Conservation (phyloP, 1,140 invertebrate species). For the Diorhabda sublineata region DNA sequence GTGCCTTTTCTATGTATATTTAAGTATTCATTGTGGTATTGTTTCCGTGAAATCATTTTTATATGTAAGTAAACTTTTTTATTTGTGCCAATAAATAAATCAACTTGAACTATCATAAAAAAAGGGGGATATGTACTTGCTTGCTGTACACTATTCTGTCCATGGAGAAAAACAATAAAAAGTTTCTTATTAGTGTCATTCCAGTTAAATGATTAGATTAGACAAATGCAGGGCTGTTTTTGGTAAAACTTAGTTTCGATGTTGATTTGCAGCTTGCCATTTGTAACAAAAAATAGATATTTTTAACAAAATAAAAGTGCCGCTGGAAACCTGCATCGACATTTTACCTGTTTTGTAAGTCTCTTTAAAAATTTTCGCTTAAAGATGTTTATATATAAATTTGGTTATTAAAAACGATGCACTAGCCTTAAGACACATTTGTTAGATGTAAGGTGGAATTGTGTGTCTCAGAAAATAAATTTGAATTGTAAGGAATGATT, state of each 20-base stretch:
- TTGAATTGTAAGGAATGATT: too few species aligned
- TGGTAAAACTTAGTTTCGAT: slow-evolving; percentile 19
- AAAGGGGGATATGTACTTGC: slow-evolving; percentile 20
- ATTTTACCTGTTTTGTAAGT: slow-evolving; percentile 27
- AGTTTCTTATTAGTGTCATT: slow-evolving; percentile 43
- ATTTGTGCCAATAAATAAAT: slow-evolving; percentile 34
- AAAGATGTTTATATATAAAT: slow-evolving; percentile 26
- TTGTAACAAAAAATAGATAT: slow-evolving; percentile 17
- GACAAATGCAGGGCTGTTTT: slow-evolving; percentile 40
- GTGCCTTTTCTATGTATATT: slow-evolving; percentile 38
- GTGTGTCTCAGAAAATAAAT: slow-evolving; percentile 9
- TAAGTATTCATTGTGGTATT: slow-evolving; percentile 28
- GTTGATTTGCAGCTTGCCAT: slow-evolving; percentile 5
- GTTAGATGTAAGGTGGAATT: slow-evolving; percentile 22
- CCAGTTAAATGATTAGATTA: slow-evolving; percentile 42
- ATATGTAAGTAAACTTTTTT: slow-evolving; percentile 26
- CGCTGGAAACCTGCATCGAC: slow-evolving; percentile 14
- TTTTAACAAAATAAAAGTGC: slow-evolving; percentile 14
- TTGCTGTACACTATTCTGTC: slow-evolving; percentile 22
- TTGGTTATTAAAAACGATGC: slow-evolving; percentile 27
- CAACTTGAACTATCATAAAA: slow-evolving; percentile 14
- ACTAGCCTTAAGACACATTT: slow-evolving; percentile 31
- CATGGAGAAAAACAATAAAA: slow-evolving; percentile 36
- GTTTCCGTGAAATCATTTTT: slow-evolving; percentile 20
- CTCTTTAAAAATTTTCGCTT: slow-evolving; percentile 29